Base-by-base conservation (phyloP, 2,797 vertebrate genomes). In the Liparis tanakae region DNA sequence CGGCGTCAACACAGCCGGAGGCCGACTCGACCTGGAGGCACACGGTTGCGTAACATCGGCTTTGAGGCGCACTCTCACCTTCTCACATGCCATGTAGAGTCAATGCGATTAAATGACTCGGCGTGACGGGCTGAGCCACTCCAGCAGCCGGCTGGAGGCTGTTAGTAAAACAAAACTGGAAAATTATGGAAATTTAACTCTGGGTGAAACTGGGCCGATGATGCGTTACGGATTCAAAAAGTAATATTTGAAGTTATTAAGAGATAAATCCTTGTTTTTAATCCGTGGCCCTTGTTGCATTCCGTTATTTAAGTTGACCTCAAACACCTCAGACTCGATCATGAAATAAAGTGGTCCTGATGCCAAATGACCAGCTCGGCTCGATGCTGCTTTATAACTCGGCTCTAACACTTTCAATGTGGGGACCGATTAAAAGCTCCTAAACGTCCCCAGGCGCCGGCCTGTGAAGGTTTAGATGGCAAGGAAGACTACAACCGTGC, bases 51-150 rank as follows among this genome's bases (percentile, higher is more conserved):
- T 70, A 56, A 64, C 79, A 17, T 64, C 71, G 56, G 67, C 82
- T 78, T 54, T 63, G 73, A 71, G 75, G 64, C 77, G 64, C 85
- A 64, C 85, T 85, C 76, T 81, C 58, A 84, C 90, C 86, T 86
- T 88, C 81, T 83, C 84, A 69, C 79, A 78, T 76, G 82, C 78
- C 63, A 55, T 74, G 77, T 80, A 76, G 80, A 79, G 74, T 70
- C 88, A 89, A 91, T 73, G 0, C 80, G 87, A 91, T 89, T 88
- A 87, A 82, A 73, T 22, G 65, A 67, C 65, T 89, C 57, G 67
- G 68, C 30, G 61, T 80, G 83, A 79, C 85, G 72, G 79, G 25
- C 70, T 25, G 79, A 78, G 70, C 66, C 75, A 72, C 44, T 64
- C 60, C 73, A 67, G 73, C 55, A 20, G 6, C 15, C 20, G 51